Evolutionary conservation across 2,797 vertebrate species (phyloP).

Genomic region (Lycodopsis pacificus): DNA sequence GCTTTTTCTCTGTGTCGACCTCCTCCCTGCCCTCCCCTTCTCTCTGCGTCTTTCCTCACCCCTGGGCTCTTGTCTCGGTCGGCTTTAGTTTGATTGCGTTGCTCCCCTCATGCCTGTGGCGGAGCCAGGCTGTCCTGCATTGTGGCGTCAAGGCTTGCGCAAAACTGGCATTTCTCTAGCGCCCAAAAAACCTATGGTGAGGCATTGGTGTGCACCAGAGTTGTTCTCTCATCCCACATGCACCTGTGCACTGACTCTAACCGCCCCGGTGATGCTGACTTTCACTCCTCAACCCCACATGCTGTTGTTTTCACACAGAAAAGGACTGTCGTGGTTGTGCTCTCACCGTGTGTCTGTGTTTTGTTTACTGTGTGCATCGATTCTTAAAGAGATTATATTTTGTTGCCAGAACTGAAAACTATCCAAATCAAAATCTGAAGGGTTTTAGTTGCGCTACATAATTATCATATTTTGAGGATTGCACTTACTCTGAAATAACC

Average conservation of each 20-base stretch:
- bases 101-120: constrained; percentile 91
- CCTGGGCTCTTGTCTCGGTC: constrained; percentile 88
- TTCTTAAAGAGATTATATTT: neutral
- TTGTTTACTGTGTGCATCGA: constrained; percentile 8
- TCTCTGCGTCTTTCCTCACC: constrained; percentile 57
- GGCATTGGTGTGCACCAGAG: constrained; percentile 89
- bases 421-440: constrained; percentile 7
- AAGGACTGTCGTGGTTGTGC: constrained; percentile 45
- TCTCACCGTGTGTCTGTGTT: constrained; percentile 52
- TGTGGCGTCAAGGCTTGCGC: constrained; percentile 99
- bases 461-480: constrained; percentile 3
- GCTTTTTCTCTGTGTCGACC: constrained; percentile 68
- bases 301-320: constrained; percentile 49
- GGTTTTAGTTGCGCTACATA: neutral
- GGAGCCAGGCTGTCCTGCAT: constrained; percentile 95
- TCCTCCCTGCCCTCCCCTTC: constrained; percentile 27
- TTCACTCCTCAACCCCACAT: constrained; percentile 50
- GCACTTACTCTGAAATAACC: neutral
- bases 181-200: constrained; percentile 97
- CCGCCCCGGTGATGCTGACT: constrained; percentile 38
- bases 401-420: constrained; percentile 21
- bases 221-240: constrained; percentile 71
- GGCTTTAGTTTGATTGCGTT: constrained; percentile 97
- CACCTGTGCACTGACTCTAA: constrained; percentile 68
- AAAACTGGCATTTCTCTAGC: constrained; percentile 99